Evolutionary conservation across 2,113 vertebrate species (phyloP), one percentile per base, ranked within the genome.

Genomic region (Apistogramma diplotaenia): DNA sequence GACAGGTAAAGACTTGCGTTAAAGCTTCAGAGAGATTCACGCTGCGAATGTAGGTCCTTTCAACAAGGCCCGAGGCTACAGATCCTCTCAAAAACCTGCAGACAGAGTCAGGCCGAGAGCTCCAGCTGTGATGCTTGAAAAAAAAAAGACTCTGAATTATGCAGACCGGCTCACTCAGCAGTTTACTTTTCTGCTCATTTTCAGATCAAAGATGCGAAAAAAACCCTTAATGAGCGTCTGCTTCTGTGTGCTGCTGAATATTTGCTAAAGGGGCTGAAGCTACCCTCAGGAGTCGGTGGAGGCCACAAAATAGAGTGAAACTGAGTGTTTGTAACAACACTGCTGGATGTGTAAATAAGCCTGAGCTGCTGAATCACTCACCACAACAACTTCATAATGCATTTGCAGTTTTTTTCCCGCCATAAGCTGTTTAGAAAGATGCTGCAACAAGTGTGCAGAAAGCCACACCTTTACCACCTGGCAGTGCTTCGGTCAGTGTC

Each of bases 1-100:
- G 79, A 86, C 89, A 82, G 85, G 89, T 89, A 82, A 83, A 75
- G 81, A 90, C 92, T 85, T 87, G 92, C 62, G 29, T 37, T 35
- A 21, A 59, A 67, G n/a, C 43, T 61, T 76, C 72, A 60, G 49
- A 71, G n/a, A 35, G 67, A 0, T 3, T 78, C 23, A 4, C 25
- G 72, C 82, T 58, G 71, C 67, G 60, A 78, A 43, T 27, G 31
- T 12, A 8, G 61, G 78, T 11, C 37, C 71, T 79, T 76, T 81
- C 75, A 84, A 82, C 5, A 2, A 19, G 51, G 40, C 88, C 85
- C 4, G 46, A 78, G 88, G 91, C 82, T 62, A 90, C 80, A 21
- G 1, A 59, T 85, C 71, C 74, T 76, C 55, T 79, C 29, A 29
- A 15, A 15, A 40, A 33, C 46, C 74, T 67, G 60, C 60, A 11